Conservation (phyloP, 2,113 vertebrate genomes). For the Saguinus midas region DNA sequence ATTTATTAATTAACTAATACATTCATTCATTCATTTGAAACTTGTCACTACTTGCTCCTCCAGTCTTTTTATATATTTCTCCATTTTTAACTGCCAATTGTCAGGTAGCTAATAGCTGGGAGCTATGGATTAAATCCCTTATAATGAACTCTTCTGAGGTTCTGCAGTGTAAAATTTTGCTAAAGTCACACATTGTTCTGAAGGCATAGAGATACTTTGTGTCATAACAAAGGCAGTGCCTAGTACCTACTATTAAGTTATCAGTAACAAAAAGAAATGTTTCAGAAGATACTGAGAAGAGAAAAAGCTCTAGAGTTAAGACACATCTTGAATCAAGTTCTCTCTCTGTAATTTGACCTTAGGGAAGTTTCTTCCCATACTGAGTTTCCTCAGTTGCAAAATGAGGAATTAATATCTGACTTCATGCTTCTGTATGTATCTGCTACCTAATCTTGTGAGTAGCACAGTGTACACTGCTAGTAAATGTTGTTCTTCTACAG, state of each 20-base stretch:
- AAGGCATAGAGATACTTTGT: background rate
- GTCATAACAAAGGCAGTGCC: background rate
- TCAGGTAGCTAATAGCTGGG: background rate
- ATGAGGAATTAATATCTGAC: background rate
- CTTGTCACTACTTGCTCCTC: background rate
- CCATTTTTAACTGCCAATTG: background rate
- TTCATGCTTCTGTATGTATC: background rate
- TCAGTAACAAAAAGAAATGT: background rate
- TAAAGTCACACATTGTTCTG: background rate
- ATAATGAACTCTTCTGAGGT: background rate
- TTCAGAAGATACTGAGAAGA: background rate
- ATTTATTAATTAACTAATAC: background rate
- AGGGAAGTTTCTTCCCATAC: background rate
- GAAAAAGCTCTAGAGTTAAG: background rate
- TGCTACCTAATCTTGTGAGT: background rate
- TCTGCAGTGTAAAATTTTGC: background rate
- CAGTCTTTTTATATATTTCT: background rate
- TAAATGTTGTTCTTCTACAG: background rate
- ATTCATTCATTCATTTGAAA: background rate
- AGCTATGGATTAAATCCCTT: background rate
- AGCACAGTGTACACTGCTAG: background rate
- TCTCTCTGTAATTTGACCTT: background rate
- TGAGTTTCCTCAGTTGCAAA: background rate
- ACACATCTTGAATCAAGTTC: background rate
- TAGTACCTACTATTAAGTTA: background rate